Conservation (phyloP, 2,888 invertebrate species). For the Temnothorax ravouxi region DNA sequence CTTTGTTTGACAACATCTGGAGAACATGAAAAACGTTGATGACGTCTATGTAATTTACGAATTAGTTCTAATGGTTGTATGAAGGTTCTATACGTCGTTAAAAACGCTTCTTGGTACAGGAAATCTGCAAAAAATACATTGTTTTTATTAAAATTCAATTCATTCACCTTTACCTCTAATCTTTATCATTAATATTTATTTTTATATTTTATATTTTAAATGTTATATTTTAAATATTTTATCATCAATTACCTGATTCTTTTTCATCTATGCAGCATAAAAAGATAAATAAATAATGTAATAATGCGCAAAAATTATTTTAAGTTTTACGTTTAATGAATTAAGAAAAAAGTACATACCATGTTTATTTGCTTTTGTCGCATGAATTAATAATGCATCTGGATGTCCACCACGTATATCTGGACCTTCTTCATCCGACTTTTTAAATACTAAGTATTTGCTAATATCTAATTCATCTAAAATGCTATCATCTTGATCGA, state of each 20-base stretch:
- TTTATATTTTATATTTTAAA: too few species aligned
- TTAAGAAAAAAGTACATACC: constrained; percentile 86
- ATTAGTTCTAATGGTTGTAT: constrained; percentile 95
- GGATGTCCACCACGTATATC: constrained; percentile 97
- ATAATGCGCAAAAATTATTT: constrained; percentile 51
- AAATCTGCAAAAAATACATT: constrained; percentile 89
- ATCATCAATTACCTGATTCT: constrained; percentile 86
- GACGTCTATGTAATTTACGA: constrained; percentile 93
- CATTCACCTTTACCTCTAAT: background rate
- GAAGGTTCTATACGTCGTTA: constrained; percentile 99
- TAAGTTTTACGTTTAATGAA: background rate
- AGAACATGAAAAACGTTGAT: constrained; percentile 92
- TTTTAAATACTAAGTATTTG: constrained; percentile 93
- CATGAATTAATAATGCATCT: constrained; percentile 98
- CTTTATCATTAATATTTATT: background rate
- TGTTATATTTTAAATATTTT: constrained; percentile 47
- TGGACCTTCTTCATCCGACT: constrained; percentile 94
- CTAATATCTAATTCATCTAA: constrained; percentile 94
- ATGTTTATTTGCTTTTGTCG: constrained; percentile 97
- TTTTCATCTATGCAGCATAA: constrained; percentile 84
- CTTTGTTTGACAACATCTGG: constrained; percentile 91
- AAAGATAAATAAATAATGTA: constrained; percentile 56
- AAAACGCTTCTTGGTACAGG: constrained; percentile 98
- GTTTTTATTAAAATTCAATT: background rate
- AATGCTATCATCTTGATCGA: constrained; percentile 83